These are phyloP conservation scores for Heptranchias perlo DNA, from an alignment of 2,113 vertebrate genomes.

Conservation along the genomic window DNA sequence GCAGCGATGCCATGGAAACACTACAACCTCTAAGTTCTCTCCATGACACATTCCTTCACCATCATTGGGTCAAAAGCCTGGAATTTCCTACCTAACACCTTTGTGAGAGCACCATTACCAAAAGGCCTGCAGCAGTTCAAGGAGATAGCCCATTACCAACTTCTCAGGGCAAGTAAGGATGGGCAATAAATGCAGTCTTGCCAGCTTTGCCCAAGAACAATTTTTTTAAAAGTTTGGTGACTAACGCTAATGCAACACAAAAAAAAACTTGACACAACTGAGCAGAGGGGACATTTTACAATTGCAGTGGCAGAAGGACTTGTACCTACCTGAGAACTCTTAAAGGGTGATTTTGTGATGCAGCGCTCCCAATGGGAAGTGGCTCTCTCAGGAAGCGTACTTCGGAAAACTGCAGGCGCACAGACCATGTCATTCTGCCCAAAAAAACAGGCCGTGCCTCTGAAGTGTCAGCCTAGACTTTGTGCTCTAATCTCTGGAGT, in stretches of 20 bases:
- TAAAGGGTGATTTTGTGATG: too few species aligned
- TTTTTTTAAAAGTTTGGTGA: not conserved
- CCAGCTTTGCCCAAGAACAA: not conserved
- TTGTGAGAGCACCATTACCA: not conserved
- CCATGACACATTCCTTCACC: not conserved
- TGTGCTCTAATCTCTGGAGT: too few species aligned
- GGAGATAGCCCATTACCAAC: not conserved
- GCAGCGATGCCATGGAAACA: not conserved
- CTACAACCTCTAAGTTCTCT: not conserved
- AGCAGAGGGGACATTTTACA: too few species aligned
- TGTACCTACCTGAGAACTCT: too few species aligned
- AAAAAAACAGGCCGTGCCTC: not conserved
- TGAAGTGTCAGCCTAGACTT: too few species aligned
- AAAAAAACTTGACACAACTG: not conserved
- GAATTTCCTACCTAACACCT: not conserved
- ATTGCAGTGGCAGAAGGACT: too few species aligned
- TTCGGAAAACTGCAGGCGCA: not conserved
- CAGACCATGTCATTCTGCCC: not conserved
- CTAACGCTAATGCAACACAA: not conserved
- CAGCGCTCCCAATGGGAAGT: not conserved
- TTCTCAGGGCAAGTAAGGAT: not conserved
- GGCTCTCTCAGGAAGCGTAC: not conserved
- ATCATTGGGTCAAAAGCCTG: not conserved
- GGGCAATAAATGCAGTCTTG: not conserved
- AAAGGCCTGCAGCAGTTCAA: not conserved